Percentiles rank a stretch among this genome's conserved stretches.
Evolutionary conservation across 2,888 invertebrate genomes (phyloP).

Genomic region (Aricia artaxerxes): DNA sequence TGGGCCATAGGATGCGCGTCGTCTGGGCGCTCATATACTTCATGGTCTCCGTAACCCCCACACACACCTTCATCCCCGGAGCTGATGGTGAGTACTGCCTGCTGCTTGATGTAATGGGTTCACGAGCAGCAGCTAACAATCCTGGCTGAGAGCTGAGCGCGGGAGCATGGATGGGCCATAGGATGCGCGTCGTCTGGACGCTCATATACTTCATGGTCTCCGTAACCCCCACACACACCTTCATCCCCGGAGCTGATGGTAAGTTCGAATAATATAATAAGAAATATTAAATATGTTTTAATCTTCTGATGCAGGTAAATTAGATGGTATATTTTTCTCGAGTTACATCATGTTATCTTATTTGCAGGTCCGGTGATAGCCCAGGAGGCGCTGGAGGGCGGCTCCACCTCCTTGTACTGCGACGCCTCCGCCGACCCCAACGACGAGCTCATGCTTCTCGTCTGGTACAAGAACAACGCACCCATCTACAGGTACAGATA

Average conservation of each 20-base stretch:
- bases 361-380: slow-evolving; percentile 72
- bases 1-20: no score
- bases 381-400: slow-evolving; percentile 78
- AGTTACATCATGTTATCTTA: not conserved
- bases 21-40: no score
- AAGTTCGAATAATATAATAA: no score
- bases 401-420: slow-evolving; percentile 77
- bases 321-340: no score
- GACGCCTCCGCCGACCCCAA: slow-evolving; percentile 77
- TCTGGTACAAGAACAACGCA: slow-evolving; percentile 83
- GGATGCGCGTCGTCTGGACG: slow-evolving; percentile 73
- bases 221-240: slow-evolving; percentile 58
- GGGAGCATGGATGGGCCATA: slow-evolving; percentile 76
- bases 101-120: no score
- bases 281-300: no score
- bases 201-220: slow-evolving; percentile 64
- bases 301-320: no score
- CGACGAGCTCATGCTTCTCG: slow-evolving; percentile 81
- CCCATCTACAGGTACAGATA: slow-evolving; percentile 81
- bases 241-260: slow-evolving; percentile 73
- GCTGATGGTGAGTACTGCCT: no score
- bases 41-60: no score
- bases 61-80: no score
- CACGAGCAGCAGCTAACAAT: no score
- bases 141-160: slow-evolving; percentile 36